These are phyloP conservation scores for Heliconius erato DNA, from an alignment of 2,888 invertebrate species.

Conservation along the genomic window DNA sequence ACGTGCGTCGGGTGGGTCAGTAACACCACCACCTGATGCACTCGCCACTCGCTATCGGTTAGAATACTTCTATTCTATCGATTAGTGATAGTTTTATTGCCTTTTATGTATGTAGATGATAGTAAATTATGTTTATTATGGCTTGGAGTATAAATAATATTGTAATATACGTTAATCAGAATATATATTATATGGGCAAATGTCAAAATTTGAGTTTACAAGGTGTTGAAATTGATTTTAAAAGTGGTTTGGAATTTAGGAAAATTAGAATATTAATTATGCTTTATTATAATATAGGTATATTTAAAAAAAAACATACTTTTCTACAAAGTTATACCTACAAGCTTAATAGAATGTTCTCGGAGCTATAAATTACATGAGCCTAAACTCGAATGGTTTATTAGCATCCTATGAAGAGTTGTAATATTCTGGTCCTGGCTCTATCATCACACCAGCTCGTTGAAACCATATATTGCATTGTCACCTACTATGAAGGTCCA, in stretches of 20 bases:
- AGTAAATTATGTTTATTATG: not conserved
- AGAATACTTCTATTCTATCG: conserved; percentile 6
- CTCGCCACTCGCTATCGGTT: conserved; percentile 11
- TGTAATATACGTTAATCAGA: not conserved
- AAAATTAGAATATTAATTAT: not conserved
- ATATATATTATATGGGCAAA: not conserved
- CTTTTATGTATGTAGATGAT: not conserved
- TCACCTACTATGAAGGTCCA: too few relatives aligned
- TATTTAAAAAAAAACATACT: too few relatives aligned
- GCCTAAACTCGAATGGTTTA: too few relatives aligned
- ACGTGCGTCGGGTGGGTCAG: conserved; percentile 65
- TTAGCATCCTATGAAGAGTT: too few relatives aligned
- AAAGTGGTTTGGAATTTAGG: not conserved
- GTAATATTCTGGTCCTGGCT: too few relatives aligned
- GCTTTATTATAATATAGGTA: too few relatives aligned
- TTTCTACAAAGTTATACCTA: too few relatives aligned
- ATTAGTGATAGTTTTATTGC: conserved; percentile 4
- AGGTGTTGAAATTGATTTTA: not conserved
- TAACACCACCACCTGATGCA: conserved; percentile 36
- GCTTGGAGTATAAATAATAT: not conserved
- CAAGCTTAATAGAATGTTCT: too few relatives aligned
- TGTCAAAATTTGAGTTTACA: not conserved
- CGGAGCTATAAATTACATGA: too few relatives aligned
- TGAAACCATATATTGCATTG: too few relatives aligned
- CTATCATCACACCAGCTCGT: too few relatives aligned